phyloP scores from a whole-genome alignment of 1,140 invertebrate genomes.

The Pentalonia nigronervosa region DNA sequence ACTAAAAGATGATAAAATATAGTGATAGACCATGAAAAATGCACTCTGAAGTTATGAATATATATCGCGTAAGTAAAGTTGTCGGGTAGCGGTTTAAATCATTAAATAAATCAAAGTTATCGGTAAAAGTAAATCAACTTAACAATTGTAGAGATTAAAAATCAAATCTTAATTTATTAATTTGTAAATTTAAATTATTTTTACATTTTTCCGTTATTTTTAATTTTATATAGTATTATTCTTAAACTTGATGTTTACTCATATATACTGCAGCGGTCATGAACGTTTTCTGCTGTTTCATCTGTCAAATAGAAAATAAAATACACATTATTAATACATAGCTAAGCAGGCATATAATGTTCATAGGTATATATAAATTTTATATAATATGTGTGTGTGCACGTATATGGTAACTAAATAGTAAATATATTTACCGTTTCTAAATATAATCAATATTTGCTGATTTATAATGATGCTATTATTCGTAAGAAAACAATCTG shows the following conservation, averaged over 20 bases:
- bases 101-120: background rate
- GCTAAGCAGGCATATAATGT: background rate
- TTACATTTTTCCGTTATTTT: background rate
- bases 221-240: background rate
- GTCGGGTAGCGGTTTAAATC: background rate
- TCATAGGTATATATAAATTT: background rate
- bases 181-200: background rate
- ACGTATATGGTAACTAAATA: background rate
- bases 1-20: too few species aligned
- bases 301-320: background rate
- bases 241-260: background rate
- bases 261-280: background rate
- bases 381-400: background rate
- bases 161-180: background rate
- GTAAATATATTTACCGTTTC: conserved; percentile 1
- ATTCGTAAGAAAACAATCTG: background rate
- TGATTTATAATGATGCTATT: background rate
- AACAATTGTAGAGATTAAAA: background rate
- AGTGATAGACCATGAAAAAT: too few species aligned
- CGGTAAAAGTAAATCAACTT: background rate
- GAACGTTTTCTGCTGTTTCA: conserved; percentile 13
- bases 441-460: background rate
- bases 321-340: background rate
- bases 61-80: too few species aligned
- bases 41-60: too few species aligned